Conservation (phyloP, 1,140 invertebrate genomes). For the Zaprionus ghesquierei region DNA sequence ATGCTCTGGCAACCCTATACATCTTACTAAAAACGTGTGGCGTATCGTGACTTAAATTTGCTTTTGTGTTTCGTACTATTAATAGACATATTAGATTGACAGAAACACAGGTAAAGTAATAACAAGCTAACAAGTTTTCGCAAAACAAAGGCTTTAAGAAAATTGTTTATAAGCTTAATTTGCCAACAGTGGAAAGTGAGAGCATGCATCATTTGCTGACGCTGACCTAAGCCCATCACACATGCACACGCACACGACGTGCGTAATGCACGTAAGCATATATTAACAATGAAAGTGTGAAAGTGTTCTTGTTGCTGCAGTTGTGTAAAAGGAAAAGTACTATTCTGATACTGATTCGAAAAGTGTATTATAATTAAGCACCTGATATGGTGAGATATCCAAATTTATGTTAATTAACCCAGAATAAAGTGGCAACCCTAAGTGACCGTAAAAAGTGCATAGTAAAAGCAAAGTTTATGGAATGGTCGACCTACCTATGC, state of each 20-base stretch:
- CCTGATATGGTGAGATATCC: neutral
- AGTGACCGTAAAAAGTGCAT: constrained; percentile 21
- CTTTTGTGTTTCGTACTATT: constrained; percentile 46
- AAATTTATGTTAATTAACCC: neutral
- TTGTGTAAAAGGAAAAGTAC: constrained; percentile 48
- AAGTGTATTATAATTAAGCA: constrained; percentile 13
- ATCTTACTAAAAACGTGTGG: constrained; percentile 64
- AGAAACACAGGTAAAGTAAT: constrained; percentile 50
- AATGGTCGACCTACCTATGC: constrained; percentile 14
- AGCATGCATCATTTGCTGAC: constrained; percentile 28
- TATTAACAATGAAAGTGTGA: constrained; percentile 56
- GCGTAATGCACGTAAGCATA: constrained; percentile 12
- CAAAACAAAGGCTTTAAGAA: neutral
- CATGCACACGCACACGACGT: constrained; percentile 29
- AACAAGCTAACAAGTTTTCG: neutral
- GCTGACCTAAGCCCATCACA: constrained; percentile 69
- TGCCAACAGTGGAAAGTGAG: constrained; percentile 2
- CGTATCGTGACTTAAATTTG: constrained; percentile 58
- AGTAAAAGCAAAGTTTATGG: constrained; percentile 19
- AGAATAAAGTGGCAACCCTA: constrained; percentile 19
- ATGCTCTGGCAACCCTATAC: constrained; percentile 49
- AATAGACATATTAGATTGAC: constrained; percentile 42
- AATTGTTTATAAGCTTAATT: neutral
- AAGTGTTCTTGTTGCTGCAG: constrained; percentile 63
- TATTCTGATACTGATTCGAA: constrained; percentile 7